Evolutionary conservation across 2,888 invertebrate species (phyloP), one percentile per base, ranked within the genome.

Genomic region (Allolobophora icterica): DNA sequence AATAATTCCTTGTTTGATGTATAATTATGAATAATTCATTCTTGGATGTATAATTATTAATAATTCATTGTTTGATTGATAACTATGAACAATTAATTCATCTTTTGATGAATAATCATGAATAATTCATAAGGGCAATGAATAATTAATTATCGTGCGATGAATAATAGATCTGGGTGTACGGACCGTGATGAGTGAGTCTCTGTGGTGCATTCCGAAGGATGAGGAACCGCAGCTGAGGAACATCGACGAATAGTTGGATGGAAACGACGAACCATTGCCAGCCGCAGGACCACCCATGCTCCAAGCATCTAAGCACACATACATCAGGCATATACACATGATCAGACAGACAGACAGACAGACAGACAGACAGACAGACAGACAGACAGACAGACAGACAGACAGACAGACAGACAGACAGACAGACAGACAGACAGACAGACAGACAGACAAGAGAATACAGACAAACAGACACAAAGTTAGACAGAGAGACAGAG

Each of bases 231-330:
- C 87, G 35, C 87, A 87, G 38, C 38, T 34, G 35, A 87, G 87
- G n/a, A 87, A 87, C 87, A 87, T 87, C 35, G 87, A 87, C 17
- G 87, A 87, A 87, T 87, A 87, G 38, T 38, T 87, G 21, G 87
- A 87, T 35, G 87, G 87, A 87, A 87, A 87, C 4, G 87, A 34
- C 0, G 87, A 35, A 38, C 87, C 87, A 87, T 87, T 87, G 38
- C 87, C 87, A 87, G 35, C 87, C 4, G 38, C 87, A 24, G 87
- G 4, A 87, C 71, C 71, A n/a, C 35, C 87, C 87, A 87, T 87
- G 87, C 38, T 87, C 87, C 87, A 87, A 6, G 87, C 34, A 87
- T 87, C 87, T 87, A 38, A 0, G 8, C 87, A 35, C 34, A 87
- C 34, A 35, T 21, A 35, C 35, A 34, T 1, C 87, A 34, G 87